A percentile compares a stretch with the other conserved stretches of the same genome.
These are phyloP conservation scores for Pediacus dermestoides DNA, from an alignment of 2,888 invertebrate genomes.

Conservation along the genomic window DNA sequence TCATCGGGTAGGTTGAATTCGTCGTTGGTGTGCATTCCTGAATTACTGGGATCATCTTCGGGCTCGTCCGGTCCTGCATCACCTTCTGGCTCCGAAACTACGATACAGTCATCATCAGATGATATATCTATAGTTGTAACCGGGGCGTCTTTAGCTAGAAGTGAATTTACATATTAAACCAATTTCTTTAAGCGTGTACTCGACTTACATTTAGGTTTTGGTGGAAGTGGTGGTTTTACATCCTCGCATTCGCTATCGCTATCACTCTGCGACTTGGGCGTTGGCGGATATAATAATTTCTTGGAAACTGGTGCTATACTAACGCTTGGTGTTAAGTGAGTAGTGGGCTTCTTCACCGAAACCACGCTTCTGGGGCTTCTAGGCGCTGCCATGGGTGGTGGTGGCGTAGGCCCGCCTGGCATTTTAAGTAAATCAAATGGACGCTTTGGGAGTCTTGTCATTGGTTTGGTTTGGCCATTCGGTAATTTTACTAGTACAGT, in stretches of 20 bases:
- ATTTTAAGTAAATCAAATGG: constrained; percentile 46
- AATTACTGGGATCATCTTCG: constrained; percentile 81
- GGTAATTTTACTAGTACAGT: constrained; percentile 50
- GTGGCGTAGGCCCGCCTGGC: constrained; percentile 30
- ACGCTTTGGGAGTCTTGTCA: constrained; percentile 46
- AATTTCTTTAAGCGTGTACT: constrained; percentile 7
- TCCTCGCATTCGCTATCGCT: constrained; percentile 45
- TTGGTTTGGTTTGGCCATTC: constrained; percentile 49
- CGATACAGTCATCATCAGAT: constrained; percentile 82
- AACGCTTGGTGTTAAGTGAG: constrained; percentile 51
- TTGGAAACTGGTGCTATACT: constrained; percentile 51
- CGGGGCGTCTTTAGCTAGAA: constrained; percentile 44
- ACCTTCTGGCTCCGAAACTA: constrained; percentile 78
- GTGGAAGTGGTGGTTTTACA: constrained; percentile 18
- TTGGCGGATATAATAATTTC: constrained; percentile 31
- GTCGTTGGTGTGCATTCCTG: constrained; percentile 91
- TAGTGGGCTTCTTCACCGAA: constrained; percentile 29
- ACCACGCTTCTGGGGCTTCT: constrained; percentile 20
- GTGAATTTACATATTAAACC: constrained; percentile 1
- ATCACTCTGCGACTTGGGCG: constrained; percentile 32
- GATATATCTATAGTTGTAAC: constrained; percentile 75
- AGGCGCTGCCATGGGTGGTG: constrained; percentile 44
- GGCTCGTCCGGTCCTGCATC: constrained; percentile 74
- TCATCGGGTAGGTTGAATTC: constrained; percentile 87
- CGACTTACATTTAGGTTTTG: constrained; percentile 32